Conservation (phyloP, 2,888 invertebrate species). For the Pyralis farinalis region DNA sequence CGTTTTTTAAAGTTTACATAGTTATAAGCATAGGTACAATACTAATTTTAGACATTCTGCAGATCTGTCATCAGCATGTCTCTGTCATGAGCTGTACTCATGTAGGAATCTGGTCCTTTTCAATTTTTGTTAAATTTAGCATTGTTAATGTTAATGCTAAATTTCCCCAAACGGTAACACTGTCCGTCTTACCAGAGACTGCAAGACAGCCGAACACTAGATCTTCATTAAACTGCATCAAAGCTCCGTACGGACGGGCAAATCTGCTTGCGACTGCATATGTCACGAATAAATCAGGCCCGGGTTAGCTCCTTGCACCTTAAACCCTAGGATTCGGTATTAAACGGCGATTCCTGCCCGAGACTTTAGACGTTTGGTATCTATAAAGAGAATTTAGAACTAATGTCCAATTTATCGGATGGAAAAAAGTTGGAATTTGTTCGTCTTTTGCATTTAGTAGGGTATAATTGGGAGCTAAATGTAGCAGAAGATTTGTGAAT, state of each 20-base stretch:
- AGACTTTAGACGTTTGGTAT: conserved; percentile 10
- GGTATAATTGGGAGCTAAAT: not conserved
- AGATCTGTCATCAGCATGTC: no score
- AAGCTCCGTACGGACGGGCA: conserved; percentile 10
- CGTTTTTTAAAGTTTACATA: no score
- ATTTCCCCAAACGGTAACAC: not conserved
- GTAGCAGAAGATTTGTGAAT: not conserved
- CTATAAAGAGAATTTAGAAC: conserved; percentile 9
- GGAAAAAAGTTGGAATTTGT: not conserved
- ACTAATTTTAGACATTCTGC: no score
- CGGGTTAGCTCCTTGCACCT: conserved; percentile 33
- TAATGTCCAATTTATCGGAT: conserved; percentile 5
- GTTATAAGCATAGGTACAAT: no score
- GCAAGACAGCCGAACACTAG: conserved; percentile 6
- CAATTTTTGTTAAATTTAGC: no score
- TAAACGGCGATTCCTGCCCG: conserved; percentile 32
- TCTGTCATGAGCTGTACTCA: no score
- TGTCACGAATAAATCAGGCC: conserved; percentile 38
- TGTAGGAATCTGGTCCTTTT: no score
- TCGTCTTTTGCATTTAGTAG: not conserved
- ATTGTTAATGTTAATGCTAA: no score
- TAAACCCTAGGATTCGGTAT: conserved; percentile 30
- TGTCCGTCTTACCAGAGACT: conserved; percentile 3
- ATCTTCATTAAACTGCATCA: conserved; percentile 16
- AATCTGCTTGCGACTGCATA: conserved; percentile 23